phyloP scores from a whole-genome alignment of 2,113 vertebrate genomes.

The Halcyon senegalensis region DNA sequence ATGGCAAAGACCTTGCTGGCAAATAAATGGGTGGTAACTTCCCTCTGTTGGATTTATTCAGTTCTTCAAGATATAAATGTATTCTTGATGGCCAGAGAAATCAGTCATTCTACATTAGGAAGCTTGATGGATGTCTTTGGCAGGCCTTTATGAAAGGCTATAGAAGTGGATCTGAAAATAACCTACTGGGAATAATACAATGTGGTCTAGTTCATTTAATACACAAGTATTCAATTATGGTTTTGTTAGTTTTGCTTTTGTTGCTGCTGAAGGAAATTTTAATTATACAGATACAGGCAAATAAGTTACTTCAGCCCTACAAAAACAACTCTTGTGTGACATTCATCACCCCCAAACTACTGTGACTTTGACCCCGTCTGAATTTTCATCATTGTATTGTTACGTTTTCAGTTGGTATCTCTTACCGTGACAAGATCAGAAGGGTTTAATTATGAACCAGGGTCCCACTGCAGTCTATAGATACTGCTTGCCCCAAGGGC shows the following conservation, averaged over 20 bases:
- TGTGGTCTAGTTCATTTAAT: background rate
- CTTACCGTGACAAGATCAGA: background rate
- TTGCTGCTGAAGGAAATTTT: background rate
- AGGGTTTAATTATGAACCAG: background rate
- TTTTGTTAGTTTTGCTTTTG: background rate
- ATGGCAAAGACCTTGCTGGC: background rate
- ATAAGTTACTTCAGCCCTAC: background rate
- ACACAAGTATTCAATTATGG: background rate
- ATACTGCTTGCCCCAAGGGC: background rate
- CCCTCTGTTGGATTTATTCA: background rate
- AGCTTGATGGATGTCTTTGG: background rate
- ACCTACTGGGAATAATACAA: background rate
- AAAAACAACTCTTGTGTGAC: background rate
- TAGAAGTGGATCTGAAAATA: conserved; percentile 7
- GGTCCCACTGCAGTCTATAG: background rate
- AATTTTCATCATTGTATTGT: background rate
- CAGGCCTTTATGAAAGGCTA: background rate
- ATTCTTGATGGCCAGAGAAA: background rate
- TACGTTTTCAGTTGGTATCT: background rate
- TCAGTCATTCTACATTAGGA: conserved; percentile 5
- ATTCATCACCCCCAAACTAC: background rate
- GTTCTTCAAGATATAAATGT: background rate
- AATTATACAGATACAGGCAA: background rate
- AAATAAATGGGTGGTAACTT: background rate
- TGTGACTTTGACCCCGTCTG: background rate